These are phyloP conservation scores for Caenorhabditis sp. DNA, from an alignment of 2,888 invertebrate genomes.

Conservation along the genomic window DNA sequence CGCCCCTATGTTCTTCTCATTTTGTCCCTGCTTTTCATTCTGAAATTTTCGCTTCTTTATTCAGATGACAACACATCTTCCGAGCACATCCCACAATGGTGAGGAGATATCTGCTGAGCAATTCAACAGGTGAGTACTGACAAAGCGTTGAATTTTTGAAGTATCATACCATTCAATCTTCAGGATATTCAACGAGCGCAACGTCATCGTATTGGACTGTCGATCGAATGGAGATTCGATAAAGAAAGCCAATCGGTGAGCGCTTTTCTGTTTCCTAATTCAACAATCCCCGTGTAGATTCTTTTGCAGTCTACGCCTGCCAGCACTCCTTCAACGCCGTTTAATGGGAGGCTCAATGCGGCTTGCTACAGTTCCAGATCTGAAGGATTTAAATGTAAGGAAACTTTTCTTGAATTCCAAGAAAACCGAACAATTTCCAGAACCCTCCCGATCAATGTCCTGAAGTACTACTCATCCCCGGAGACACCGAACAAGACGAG, in stretches of 20 bases:
- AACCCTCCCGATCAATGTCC: constrained; percentile 53
- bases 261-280: neutral
- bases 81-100: constrained; percentile 63
- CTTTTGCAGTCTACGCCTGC: constrained; percentile 86
- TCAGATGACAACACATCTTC: constrained; percentile 58
- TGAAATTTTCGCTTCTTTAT: constrained; percentile 14
- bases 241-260: constrained; percentile 68
- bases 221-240: constrained; percentile 68
- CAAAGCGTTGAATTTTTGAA: too few species aligned
- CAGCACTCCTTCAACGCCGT: constrained; percentile 87
- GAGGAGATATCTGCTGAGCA: constrained; percentile 61
- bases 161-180: too few species aligned
- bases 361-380: constrained; percentile 63
- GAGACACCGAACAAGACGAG: constrained; percentile 47
- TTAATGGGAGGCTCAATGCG: constrained; percentile 75
- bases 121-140: constrained; percentile 40
- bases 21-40: neutral
- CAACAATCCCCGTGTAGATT: constrained; percentile 37
- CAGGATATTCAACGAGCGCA: constrained; percentile 53
- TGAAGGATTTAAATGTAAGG: constrained; percentile 56
- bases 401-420: neutral
- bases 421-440: constrained; percentile 18
- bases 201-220: constrained; percentile 66
- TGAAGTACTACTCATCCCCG: constrained; percentile 50
- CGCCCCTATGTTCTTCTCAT: neutral